These are phyloP conservation scores for Yoshiicerus persimilis DNA, from an alignment of 1,140 invertebrate species.

Conservation along the genomic window DNA sequence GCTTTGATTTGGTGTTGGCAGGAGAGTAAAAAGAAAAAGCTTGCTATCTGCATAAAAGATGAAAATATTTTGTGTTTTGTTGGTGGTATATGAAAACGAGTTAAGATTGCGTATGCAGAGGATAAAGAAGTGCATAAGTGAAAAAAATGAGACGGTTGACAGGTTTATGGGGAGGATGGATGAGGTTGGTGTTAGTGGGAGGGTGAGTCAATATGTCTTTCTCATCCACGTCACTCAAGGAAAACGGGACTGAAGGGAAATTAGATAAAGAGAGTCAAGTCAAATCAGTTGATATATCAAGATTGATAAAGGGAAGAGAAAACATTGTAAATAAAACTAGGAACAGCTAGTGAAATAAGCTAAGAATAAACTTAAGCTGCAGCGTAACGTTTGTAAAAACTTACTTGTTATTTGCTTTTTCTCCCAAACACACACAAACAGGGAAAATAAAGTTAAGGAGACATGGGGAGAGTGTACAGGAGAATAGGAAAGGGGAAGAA, in stretches of 20 bases:
- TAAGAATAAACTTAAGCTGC: not conserved
- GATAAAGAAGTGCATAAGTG: not conserved
- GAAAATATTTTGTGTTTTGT: not conserved
- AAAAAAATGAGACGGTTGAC: not conserved
- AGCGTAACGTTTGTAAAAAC: not conserved
- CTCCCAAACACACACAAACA: not conserved
- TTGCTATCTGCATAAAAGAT: no score
- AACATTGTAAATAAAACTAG: not conserved
- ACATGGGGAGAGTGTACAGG: not conserved
- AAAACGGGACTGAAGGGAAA: not conserved
- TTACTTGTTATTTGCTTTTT: not conserved
- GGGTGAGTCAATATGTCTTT: slow-evolving; percentile 24
- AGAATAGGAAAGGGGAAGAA: not conserved
- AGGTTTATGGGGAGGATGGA: not conserved
- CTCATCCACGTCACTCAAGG: not conserved
- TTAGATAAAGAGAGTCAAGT: slow-evolving; percentile 26
- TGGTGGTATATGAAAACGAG: not conserved
- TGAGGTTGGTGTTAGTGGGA: not conserved
- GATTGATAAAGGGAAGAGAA: not conserved
- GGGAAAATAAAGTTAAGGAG: not conserved
- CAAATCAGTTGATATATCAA: slow-evolving; percentile 25
- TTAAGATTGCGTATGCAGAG: not conserved
- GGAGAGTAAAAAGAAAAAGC: no score
- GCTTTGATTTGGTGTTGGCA: no score
- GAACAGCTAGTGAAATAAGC: not conserved